phyloP scores from a whole-genome alignment of 2,797 vertebrate genomes.

The Lutjanus campechanus region DNA sequence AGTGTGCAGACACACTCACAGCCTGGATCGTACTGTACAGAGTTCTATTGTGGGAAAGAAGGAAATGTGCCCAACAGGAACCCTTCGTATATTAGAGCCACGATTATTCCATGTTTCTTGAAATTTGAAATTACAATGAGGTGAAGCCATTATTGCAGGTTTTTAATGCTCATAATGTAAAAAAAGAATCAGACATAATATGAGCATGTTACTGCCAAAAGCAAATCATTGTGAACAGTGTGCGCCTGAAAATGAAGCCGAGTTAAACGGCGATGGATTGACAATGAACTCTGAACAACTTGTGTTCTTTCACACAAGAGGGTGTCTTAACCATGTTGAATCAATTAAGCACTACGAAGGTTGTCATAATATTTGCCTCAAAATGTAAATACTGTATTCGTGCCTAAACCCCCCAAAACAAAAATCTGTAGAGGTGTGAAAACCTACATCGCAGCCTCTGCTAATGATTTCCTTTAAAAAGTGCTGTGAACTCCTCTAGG shows the following conservation, averaged over 20 bases:
- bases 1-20: background rate
- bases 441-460: constrained; percentile 4
- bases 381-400: constrained; percentile 9
- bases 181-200: constrained; percentile 33
- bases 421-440: constrained; percentile 9
- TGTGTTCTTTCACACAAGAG: constrained; percentile 18
- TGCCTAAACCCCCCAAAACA: background rate
- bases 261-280: constrained; percentile 6
- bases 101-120: constrained; percentile 37
- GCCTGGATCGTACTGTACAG: constrained; percentile 8
- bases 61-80: constrained; percentile 35
- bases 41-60: constrained; percentile 16
- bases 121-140: constrained; percentile 39
- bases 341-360: constrained; percentile 3
- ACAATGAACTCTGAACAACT: constrained; percentile 19
- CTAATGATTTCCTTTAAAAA: constrained; percentile 14
- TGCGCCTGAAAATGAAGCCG: constrained; percentile 32
- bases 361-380: constrained; percentile 11
- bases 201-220: constrained; percentile 29
- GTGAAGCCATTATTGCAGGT: constrained; percentile 43
- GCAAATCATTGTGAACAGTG: constrained; percentile 10
- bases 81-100: constrained; percentile 41
- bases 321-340: background rate
- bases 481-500: constrained; percentile 1
- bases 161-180: constrained; percentile 47